Evolutionary conservation across 64 coral and sea anemone species (phyloP).

Genomic region (Porites australiensis): DNA sequence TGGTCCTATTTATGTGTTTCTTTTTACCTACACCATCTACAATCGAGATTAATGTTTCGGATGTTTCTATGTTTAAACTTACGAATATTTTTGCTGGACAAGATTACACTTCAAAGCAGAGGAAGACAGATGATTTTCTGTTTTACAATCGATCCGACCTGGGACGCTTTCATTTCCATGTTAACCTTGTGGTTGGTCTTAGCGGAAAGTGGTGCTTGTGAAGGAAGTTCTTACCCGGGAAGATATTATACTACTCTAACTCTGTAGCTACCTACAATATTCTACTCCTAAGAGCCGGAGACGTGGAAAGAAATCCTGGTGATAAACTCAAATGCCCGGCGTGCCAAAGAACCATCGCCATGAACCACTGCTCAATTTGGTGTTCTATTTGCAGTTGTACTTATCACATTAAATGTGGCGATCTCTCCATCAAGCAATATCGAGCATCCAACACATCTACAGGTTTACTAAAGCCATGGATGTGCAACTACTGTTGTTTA

Average conservation of each 20-base stretch:
- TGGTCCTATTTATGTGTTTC: neutral
- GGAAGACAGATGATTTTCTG: neutral
- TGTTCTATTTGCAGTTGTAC: neutral
- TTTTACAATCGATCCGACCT: neutral
- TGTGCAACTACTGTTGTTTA: neutral
- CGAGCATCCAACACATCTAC: neutral
- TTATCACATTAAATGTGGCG: neutral
- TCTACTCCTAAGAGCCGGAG: neutral
- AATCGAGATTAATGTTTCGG: neutral
- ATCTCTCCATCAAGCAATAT: neutral
- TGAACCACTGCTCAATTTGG: neutral
- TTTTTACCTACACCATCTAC: neutral
- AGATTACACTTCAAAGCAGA: neutral
- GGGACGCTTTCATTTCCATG: neutral
- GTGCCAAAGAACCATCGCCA: neutral
- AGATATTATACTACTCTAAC: neutral
- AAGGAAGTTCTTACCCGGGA: slow-evolving; percentile 1
- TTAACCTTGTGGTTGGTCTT: neutral
- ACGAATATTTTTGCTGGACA: neutral
- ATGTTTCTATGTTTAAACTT: neutral
- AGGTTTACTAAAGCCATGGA: neutral
- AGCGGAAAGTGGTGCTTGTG: neutral
- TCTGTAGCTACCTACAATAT: slow-evolving; percentile 3
- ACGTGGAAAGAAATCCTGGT: neutral
- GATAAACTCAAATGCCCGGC: neutral